These are phyloP conservation scores for Oncorhynchus tshawytscha DNA, from an alignment of 2,113 vertebrate species.

Conservation along the genomic window DNA sequence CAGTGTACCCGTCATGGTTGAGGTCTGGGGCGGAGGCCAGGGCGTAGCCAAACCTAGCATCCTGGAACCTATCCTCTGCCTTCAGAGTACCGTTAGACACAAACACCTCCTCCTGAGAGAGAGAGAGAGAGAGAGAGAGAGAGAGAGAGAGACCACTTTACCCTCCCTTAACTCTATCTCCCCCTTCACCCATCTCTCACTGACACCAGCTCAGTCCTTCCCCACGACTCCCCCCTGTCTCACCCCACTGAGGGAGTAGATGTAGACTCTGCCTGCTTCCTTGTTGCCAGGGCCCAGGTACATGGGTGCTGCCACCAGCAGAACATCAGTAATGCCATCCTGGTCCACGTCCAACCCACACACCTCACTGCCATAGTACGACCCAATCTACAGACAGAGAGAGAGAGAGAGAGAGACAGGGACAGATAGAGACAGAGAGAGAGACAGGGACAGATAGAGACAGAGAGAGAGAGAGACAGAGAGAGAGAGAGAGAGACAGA, in stretches of 20 bases:
- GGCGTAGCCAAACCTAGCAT: constrained; percentile 87
- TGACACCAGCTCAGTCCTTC: no score
- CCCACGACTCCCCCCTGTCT: constrained; percentile 34
- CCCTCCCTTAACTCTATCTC: no score
- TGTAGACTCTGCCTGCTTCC: constrained; percentile 86
- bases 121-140: not conserved
- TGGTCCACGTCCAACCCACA: constrained; percentile 84
- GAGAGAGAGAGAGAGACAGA: not conserved
- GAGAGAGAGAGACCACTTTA: not conserved
- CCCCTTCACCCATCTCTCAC: no score
- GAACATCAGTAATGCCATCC: constrained; percentile 84
- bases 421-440: not conserved
- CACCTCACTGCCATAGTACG: constrained; percentile 93
- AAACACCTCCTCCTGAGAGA: constrained; percentile 72
- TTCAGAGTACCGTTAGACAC: constrained; percentile 77
- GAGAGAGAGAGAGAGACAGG: not conserved
- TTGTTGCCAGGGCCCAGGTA: constrained; percentile 87
- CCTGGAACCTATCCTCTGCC: constrained; percentile 76
- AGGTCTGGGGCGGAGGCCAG: constrained; percentile 82
- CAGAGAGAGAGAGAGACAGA: not conserved
- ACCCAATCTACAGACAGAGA: constrained; percentile 80
- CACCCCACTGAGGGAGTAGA: constrained; percentile 86
- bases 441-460: not conserved
- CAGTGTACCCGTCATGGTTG: constrained; percentile 84
- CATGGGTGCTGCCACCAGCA: constrained; percentile 92